These are phyloP conservation scores for Drosophila testacea DNA, from an alignment of 2,888 invertebrate genomes.

Conservation along the genomic window DNA sequence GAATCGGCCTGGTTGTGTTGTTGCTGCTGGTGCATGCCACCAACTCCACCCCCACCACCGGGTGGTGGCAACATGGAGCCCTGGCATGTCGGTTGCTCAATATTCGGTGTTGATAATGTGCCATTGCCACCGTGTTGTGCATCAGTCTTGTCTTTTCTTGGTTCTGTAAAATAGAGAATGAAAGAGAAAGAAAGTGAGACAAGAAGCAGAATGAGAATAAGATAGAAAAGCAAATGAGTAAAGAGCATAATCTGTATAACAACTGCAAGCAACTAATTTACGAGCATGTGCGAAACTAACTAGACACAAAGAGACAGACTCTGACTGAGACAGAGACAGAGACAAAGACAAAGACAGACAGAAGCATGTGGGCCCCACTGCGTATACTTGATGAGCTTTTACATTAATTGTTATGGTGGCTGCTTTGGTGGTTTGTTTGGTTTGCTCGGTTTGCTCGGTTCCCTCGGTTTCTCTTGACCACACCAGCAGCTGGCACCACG, in stretches of 20 bases:
- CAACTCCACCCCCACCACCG: slow-evolving; percentile 85
- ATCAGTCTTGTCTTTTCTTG: slow-evolving; percentile 97
- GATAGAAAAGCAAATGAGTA: slow-evolving; percentile 13
- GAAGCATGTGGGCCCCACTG: slow-evolving; percentile 29
- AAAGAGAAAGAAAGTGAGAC: neutral
- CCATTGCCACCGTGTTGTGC: slow-evolving; percentile 86
- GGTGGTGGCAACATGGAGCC: slow-evolving; percentile 84
- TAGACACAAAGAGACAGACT: slow-evolving; percentile 8
- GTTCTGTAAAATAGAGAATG: slow-evolving; percentile 88
- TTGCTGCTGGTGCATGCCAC: slow-evolving; percentile 64
- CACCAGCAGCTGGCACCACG: slow-evolving; percentile 46
- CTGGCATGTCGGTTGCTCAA: slow-evolving; percentile 86
- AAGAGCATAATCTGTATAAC: slow-evolving; percentile 26
- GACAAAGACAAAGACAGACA: neutral
- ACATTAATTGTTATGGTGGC: slow-evolving; percentile 75
- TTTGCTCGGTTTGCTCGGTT: slow-evolving; percentile 29
- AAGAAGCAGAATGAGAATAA: slow-evolving; percentile 4
- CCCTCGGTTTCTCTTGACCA: slow-evolving; percentile 40
- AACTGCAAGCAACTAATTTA: slow-evolving; percentile 53
- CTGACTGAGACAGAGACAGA: neutral
- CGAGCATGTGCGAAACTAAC: slow-evolving; percentile 42
- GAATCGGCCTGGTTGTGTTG: slow-evolving; percentile 70
- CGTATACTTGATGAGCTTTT: slow-evolving; percentile 70
- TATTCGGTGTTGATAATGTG: slow-evolving; percentile 87
- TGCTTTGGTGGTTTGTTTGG: slow-evolving; percentile 42